Base-by-base conservation (phyloP, 2,888 invertebrate genomes). In the Philaethria dido region DNA sequence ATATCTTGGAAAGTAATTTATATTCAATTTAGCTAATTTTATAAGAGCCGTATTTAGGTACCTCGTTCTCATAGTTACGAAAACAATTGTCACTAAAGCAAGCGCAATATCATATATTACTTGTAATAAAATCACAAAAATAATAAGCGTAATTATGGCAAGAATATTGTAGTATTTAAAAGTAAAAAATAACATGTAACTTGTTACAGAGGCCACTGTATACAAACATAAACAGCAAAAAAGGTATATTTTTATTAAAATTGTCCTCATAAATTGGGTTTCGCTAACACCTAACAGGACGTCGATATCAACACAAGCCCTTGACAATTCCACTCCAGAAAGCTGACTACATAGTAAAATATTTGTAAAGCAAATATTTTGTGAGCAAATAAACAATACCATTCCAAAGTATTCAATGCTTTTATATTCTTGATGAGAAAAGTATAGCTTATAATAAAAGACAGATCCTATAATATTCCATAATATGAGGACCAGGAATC, bases 1-100 rank as follows among this genome's bases (percentile, higher is more conserved):
- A 66, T 81, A 77, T n/a, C 79, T 77, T 0, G 85, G 83, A 50
- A 89, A 74, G 60, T 84, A 82, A 2, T 80, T 73, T 4, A 77
- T 64, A 14, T 85, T 80, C 45, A 87, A 74, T 0, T 82, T 74
- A 1, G 80, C 79, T 0, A 74, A 66, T 72, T 86, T 88, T 64
- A 86, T 78, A 50, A 90, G 72, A 18, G 87, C 81, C 0, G 86
- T 76, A 64, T 89, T 90, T 3, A 90, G 64, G 44, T 84, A 89
- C 25, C 81, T 78, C n/a, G 77, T 73, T 72, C 89, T 79, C 54
- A 71, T 54, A 11, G 64, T n/a, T 39, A 64, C 16, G 18, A 47
- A 69, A 14, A 62, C 20, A 16, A 45, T 9, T 2, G 59, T 29
- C 18, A 57, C 6, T 8, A 62, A 16, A 36, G n/a, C 6, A 3